Evolutionary conservation across 2,113 vertebrate species (phyloP).

Genomic region (Pristiophorus japonicus): DNA sequence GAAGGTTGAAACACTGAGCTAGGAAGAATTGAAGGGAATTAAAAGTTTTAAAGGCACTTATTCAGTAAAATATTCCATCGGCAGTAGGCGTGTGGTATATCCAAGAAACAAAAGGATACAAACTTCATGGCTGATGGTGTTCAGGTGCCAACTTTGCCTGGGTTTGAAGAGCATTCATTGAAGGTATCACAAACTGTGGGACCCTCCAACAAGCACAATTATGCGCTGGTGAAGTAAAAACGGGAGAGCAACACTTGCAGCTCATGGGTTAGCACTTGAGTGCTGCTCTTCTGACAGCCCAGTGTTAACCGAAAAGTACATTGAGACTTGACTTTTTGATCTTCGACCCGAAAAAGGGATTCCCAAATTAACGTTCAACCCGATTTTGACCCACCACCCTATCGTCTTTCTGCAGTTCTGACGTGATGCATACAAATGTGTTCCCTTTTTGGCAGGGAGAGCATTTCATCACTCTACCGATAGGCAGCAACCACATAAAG

Average conservation of each 20-base stretch:
- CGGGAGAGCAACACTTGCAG: background rate
- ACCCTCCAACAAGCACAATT: background rate
- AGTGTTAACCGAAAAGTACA: background rate
- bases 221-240: background rate
- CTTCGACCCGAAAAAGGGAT: background rate
- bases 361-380: background rate
- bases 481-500: background rate
- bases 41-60: too few relatives aligned
- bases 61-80: too few relatives aligned
- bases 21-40: too few relatives aligned
- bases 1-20: too few relatives aligned
- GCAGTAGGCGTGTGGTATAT: too few relatives aligned
- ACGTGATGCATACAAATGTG: background rate
- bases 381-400: background rate
- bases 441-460: background rate
- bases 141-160: background rate
- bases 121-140: background rate
- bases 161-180: background rate
- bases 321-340: background rate
- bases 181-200: background rate
- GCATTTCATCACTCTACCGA: background rate
- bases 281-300: background rate
- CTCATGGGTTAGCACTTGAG: background rate
- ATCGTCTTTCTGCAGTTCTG: background rate
- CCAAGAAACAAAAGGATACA: background rate